Evolutionary conservation across 2,113 vertebrate species (phyloP), one percentile per base, ranked within the genome.

Genomic region (Podocnemis expansa): DNA sequence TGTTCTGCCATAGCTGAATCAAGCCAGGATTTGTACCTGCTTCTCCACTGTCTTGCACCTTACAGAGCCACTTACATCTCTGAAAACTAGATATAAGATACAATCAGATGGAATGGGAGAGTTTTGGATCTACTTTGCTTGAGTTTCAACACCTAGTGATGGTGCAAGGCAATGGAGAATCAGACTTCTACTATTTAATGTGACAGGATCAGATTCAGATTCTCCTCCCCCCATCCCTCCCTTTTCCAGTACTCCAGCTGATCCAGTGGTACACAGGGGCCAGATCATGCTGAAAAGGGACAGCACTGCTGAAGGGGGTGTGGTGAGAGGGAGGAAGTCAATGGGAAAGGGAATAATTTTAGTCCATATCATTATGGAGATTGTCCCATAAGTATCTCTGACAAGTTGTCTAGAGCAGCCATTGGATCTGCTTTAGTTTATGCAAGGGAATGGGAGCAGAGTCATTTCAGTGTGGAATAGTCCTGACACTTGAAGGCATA

Each of bases 131-230:
- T 13, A 6, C 5, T 94, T 95, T 79, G 81, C 87, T 55, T 70
- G 34, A 14, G 56, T 19, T 75, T 76, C 31, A 10, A 24, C 1
- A 2, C 10, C 63, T 38, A 70, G 19, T 8, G 9, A 70, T 6
- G 10, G 14, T 41, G 70, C 38, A 88, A 67, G 31, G 38, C 45
- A 78, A 22, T 12, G 41, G 54, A 24, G 10, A 3, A 3, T 80
- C 82, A 85, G 0, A 17, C 25, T 7, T 10, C 84, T 1, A 0
- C 5, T 82, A 9, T 43, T 41, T 75, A 75, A 43, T 43, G 41
- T 75, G 38, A 43, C 43, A 75, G 70, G 70, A 21, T 38, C 41
- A 43, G 67, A 41, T 41, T 41, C n/a, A 73, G 60, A n/a, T n/a
- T 13, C 31, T n/a, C 60, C 34, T 67, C 16, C 13, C 14, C 34